A percentile compares a stretch with the other conserved stretches of the same genome.
Conservation (phyloP, 35 echinoderm and acorn worm genomes). For the Nesometra sesokonis region DNA sequence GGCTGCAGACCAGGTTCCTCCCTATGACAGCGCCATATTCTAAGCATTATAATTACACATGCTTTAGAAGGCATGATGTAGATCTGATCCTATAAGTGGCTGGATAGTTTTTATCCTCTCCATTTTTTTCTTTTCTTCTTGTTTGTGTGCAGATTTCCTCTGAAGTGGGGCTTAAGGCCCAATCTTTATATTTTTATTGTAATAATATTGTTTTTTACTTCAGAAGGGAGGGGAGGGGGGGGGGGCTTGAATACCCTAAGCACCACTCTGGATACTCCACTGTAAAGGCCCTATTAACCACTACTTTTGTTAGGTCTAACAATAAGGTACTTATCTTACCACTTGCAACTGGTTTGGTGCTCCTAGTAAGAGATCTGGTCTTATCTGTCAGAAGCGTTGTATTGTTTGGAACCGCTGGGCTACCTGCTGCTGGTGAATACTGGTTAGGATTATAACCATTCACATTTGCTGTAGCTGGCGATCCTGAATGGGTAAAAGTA, state of each 20-base stretch:
- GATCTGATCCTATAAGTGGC: too few species aligned
- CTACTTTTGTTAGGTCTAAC: neutral
- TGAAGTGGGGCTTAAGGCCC: too few species aligned
- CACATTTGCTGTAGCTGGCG: conserved; percentile 36
- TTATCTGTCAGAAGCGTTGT: conserved; percentile 35
- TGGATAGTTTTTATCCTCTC: too few species aligned
- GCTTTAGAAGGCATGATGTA: too few species aligned
- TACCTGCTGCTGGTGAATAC: conserved; percentile 63
- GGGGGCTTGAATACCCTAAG: too few species aligned
- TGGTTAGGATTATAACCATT: conserved; percentile 62
- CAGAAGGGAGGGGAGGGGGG: too few species aligned
- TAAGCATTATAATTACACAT: neutral
- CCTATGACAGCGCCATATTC: neutral
- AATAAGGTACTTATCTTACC: neutral
- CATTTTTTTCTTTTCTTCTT: too few species aligned
- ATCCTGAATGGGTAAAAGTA: conserved; percentile 15
- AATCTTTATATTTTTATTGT: too few species aligned
- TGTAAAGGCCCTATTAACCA: too few species aligned
- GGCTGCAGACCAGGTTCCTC: neutral
- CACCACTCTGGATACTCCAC: too few species aligned
- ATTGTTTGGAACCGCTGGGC: conserved; percentile 38
- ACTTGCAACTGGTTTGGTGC: neutral
- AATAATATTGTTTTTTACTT: too few species aligned
- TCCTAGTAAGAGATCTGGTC: neutral
- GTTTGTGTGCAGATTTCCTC: too few species aligned